Evolutionary conservation across 2,797 vertebrate genomes (phyloP).

Genomic region (Ispidina lecontei): DNA sequence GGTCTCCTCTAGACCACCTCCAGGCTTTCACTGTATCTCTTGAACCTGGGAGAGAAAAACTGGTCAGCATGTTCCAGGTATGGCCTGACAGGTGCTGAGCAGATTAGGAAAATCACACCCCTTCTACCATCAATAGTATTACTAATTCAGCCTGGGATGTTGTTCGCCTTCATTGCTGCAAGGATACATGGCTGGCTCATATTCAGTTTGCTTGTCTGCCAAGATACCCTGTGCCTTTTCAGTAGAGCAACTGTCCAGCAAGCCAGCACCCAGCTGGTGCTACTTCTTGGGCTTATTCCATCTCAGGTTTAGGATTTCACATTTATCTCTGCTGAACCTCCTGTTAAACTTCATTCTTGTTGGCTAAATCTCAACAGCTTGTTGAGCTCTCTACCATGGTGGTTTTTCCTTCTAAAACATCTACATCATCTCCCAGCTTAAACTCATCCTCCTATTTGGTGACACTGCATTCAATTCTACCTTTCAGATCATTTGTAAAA

Average conservation of each 20-base stretch:
- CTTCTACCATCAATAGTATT: not conserved
- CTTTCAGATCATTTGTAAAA: not conserved
- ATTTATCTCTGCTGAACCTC: not conserved
- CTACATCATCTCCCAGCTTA: not conserved
- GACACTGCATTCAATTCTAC: not conserved
- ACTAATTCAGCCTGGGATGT: not conserved
- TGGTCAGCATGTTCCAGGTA: not conserved
- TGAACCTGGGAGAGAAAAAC: not conserved
- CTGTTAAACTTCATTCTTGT: slow-evolving; percentile 2
- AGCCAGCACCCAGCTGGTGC: slow-evolving; percentile 12
- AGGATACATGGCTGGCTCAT: not conserved
- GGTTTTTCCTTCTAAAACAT: not conserved
- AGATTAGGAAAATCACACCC: not conserved
- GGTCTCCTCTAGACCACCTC: not conserved
- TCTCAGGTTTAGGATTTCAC: not conserved
- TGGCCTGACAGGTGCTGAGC: not conserved
- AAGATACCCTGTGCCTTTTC: not conserved
- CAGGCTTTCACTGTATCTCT: not conserved
- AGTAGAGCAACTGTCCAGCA: not conserved
- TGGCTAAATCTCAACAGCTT: not conserved
- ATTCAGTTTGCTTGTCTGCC: not conserved
- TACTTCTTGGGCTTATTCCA: not conserved
- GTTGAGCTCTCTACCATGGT: not conserved
- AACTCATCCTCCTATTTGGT: not conserved
- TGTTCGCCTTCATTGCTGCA: not conserved